Conservation (phyloP, 2,888 invertebrate species). For the Scaptomyza flava region DNA sequence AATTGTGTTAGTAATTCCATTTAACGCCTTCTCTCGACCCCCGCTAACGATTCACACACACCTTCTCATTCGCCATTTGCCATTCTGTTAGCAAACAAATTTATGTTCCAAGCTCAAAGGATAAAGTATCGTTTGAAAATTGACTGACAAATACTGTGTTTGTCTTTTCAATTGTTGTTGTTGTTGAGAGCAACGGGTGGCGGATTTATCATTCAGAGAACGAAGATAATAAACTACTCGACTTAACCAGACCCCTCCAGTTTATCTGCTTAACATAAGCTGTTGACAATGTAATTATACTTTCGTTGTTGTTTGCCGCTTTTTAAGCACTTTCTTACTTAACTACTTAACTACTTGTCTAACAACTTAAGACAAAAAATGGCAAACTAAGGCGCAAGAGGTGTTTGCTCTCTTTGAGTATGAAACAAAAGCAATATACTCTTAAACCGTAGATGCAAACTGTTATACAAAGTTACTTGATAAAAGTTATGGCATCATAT, state of each 20-base stretch:
- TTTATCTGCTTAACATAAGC: conserved; percentile 13
- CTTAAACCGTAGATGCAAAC: conserved; percentile 2
- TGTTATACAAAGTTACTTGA: conserved; percentile 35
- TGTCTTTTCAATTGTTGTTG: conserved; percentile 29
- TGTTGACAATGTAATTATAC: conserved; percentile 10
- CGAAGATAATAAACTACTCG: conserved; percentile 6
- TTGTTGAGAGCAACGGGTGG: neutral
- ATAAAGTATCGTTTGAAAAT: conserved; percentile 65
- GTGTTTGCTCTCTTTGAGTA: neutral
- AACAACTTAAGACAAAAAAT: conserved; percentile 41
- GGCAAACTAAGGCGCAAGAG: neutral
- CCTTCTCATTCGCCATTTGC: neutral
- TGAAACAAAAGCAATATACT: neutral
- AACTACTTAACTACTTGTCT: no score
- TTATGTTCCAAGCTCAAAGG: conserved; percentile 74
- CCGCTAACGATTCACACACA: no score
- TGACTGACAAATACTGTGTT: conserved; percentile 76
- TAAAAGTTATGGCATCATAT: conserved; percentile 21
- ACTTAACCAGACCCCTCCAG: neutral
- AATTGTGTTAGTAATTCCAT: conserved; percentile 48
- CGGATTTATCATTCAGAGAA: neutral
- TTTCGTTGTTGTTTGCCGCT: neutral
- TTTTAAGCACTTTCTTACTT: conserved; percentile 29
- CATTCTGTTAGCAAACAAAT: conserved; percentile 64
- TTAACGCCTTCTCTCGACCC: neutral